These are phyloP conservation scores for Cynopterus brachyotis DNA, from an alignment of 2,113 vertebrate species.

Conservation along the genomic window DNA sequence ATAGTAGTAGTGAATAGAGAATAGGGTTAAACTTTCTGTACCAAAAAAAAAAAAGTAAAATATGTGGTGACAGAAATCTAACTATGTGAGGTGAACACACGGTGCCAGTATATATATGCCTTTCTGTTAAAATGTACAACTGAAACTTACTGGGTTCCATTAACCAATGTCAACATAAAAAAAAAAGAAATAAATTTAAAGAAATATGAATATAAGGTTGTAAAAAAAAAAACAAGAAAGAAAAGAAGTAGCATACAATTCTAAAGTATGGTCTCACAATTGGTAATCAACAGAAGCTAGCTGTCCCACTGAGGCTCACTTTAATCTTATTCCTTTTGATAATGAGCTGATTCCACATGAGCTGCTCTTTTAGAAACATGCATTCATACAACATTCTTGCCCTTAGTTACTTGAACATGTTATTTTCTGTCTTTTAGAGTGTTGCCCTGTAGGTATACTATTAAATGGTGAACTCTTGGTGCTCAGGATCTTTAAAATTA, in stretches of 20 bases:
- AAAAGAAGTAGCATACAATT: neutral
- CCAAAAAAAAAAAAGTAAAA: neutral
- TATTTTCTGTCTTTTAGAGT: neutral
- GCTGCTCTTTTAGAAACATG: slow-evolving; percentile 38
- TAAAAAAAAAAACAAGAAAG: neutral
- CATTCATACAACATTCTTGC: neutral
- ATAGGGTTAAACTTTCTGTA: neutral
- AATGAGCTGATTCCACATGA: neutral
- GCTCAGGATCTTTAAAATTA: neutral
- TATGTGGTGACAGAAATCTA: no score
- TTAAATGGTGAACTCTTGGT: neutral
- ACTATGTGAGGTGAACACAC: no score
- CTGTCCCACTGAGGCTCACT: neutral
- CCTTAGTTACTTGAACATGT: neutral
- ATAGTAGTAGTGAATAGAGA: neutral
- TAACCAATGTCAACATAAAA: no score
- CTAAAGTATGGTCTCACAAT: neutral
- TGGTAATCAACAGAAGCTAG: slow-evolving; percentile 40
- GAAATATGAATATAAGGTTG: no score
- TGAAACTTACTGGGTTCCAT: no score
- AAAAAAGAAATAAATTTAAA: no score
- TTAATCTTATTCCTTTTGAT: slow-evolving; percentile 50
- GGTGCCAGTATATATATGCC: no score
- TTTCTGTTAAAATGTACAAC: no score
- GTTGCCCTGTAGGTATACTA: neutral